Conservation (phyloP, 2,888 invertebrate genomes). For the Palloptera scutellata region DNA sequence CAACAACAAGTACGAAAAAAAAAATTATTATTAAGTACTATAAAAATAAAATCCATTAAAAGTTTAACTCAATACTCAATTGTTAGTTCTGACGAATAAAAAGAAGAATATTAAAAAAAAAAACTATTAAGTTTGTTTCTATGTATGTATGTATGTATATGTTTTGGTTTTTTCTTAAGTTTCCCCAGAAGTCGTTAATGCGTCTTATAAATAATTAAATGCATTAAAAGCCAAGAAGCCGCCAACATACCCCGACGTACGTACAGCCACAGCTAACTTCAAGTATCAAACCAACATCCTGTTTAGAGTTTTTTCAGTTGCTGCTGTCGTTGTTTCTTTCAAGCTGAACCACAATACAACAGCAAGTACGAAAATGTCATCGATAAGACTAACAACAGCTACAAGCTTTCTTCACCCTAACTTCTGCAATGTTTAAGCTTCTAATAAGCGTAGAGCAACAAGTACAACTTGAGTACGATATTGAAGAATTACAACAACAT, state of each 20-base stretch:
- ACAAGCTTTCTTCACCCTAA: not conserved
- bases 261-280: not conserved
- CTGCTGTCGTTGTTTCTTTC: too few relatives aligned
- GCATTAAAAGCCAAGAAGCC: not conserved
- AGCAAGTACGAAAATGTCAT: too few relatives aligned
- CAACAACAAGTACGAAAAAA: too few relatives aligned
- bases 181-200: conserved; percentile 17
- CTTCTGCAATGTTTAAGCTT: not conserved
- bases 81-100: not conserved
- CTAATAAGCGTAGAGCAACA: not conserved
- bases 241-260: too few relatives aligned
- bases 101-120: not conserved
- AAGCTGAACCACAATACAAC: too few relatives aligned
- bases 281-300: conserved; percentile 15
- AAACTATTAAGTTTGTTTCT: not conserved
- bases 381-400: not conserved
- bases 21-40: too few relatives aligned
- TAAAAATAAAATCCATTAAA: not conserved
- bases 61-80: not conserved
- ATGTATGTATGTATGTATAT: too few relatives aligned
- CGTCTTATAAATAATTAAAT: conserved; percentile 18
- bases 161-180: too few relatives aligned
- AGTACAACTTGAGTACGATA: not conserved
- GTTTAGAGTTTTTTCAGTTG: conserved; percentile 6
- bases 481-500: not conserved